These are phyloP conservation scores for Bubalus kerabau DNA, from an alignment of 2,113 vertebrate genomes.

Conservation along the genomic window DNA sequence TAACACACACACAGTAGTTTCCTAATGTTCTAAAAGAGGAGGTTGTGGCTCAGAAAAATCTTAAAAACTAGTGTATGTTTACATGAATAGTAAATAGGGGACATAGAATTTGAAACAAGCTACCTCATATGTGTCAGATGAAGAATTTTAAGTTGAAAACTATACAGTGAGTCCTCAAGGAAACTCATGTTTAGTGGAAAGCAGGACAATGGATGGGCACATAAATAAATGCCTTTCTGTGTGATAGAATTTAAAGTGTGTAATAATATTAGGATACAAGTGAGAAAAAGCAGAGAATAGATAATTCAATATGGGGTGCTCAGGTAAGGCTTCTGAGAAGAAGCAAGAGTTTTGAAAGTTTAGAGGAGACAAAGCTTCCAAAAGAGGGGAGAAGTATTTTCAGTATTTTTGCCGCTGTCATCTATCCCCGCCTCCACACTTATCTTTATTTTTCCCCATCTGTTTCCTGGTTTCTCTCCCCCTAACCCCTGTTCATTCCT, in stretches of 20 bases:
- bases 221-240: not conserved
- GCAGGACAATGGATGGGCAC: not conserved
- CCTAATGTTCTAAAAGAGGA: not conserved
- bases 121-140: not conserved
- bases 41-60: not conserved
- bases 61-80: not conserved
- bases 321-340: not conserved
- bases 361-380: not conserved
- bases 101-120: not conserved
- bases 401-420: not conserved
- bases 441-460: not conserved
- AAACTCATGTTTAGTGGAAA: not conserved
- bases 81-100: not conserved
- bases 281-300: not conserved
- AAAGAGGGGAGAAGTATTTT: not conserved
- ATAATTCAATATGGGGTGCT: not conserved
- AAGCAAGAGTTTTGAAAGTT: not conserved
- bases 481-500: not conserved
- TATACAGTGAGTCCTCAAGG: not conserved
- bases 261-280: not conserved
- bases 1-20: not conserved
- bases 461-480: not conserved
- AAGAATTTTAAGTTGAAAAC: not conserved
- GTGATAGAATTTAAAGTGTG: not conserved
- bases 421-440: not conserved